Evolutionary conservation across 2,888 invertebrate species (phyloP), one percentile per base, ranked within the genome.

Genomic region (Dryococelus australis): DNA sequence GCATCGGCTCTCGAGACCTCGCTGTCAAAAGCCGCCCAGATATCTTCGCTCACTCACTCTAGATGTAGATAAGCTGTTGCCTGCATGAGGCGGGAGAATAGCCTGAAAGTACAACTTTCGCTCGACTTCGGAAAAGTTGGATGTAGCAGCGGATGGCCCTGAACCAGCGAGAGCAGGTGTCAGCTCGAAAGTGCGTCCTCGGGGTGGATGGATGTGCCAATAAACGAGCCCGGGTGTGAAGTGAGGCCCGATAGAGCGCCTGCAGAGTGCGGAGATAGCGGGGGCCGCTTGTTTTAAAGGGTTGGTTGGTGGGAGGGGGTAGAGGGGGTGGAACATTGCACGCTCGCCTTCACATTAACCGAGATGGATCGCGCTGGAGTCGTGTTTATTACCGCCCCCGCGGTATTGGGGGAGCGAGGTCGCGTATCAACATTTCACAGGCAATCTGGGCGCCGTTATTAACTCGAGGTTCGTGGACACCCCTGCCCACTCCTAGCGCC

Each of bases 391-490:
- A 65, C 65, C 65, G 65, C 65, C 20, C 65, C 3, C n/a, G 65
- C 65, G 24, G 8, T 0, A 9, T 10, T n/a, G 24, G 13, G 12
- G 51, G 13, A 12, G 13, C 4, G 0, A 8, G 51, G 13, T 12
- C 20, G 65, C 65, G 24, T 65, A 65, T 65, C 65, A 65, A 65
- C 65, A 65, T 65, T 65, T 65, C 65, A 65, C 65, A 65, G 65
- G 65, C 65, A 65, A 65, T 65, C 24, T 65, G 65, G n/a, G 24
- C 65, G 65, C 65, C 65, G 24, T 65, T 65, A 65, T 65, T 65
- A 65, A 24, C 65, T 65, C 24, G 47, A 6, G 16, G 12, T 35
- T 51, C 24, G 20, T 24, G 65, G 65, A 65, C 65, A 9, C n/a
- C 65, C 24, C 24, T 65, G 24, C 24, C 65, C 0, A 1, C 16